Base-by-base conservation (phyloP, 2,113 vertebrate genomes). In the Grantiella picta region DNA sequence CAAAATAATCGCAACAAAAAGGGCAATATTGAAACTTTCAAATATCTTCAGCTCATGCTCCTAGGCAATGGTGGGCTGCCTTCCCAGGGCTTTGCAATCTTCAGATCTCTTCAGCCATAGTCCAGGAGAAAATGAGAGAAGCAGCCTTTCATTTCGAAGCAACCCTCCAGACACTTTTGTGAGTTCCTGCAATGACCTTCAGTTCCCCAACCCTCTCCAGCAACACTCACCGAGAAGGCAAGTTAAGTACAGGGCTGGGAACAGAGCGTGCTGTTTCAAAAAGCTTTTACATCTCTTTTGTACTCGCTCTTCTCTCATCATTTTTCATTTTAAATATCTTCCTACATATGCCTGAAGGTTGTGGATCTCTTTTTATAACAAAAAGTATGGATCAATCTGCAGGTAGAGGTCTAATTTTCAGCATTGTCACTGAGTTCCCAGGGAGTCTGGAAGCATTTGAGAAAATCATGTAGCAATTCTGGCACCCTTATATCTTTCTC, bases 281-380 rank as follows among this genome's bases (percentile, higher is more conserved):
- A 94, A 57, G 69, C 69, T 95, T 95, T 96, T 95, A 91, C 56
- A 45, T 60, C 44, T 83, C 76, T 71, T 88, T 88, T 86, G 80
- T 95, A 59, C 80, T 87, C 38, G 29, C 81, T 94, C 64, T 42
- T n/a, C 72, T 90, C 35, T 75, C 35, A 73, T 92, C 33, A 52
- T 95, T 95, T 94, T 90, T 95, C 72, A 86, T 94, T 83, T 92
- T 86, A 94, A 90, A 86, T 81, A 59, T 66, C 80, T 86, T 70
- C 86, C 72, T 77, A 73, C 60, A 66, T 56, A 59, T 60, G 60
- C 56, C 86, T 90, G 95, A 44, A 73, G 35, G 56, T 78, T 89
- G 60, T 23, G 56, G 76, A 91, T 96, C 59, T 88, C 71, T 75
- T 94, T 83, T 82, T 52, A 12, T 78, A 71, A 77, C 40, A 56